These are phyloP conservation scores for Drosophila mimetica DNA, from an alignment of 2,888 invertebrate species.

Conservation along the genomic window DNA sequence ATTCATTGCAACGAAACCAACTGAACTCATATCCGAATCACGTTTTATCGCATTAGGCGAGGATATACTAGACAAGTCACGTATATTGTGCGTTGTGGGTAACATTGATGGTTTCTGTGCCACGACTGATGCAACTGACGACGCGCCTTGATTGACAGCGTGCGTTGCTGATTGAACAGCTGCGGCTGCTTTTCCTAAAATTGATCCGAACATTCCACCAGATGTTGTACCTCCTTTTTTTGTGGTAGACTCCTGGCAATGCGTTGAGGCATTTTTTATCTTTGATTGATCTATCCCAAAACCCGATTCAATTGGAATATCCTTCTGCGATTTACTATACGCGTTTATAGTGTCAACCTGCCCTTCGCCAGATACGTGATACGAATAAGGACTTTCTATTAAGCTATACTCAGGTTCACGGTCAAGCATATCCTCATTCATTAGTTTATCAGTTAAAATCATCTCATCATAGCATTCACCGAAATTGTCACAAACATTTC, in stretches of 20 bases:
- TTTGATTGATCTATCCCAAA: background rate
- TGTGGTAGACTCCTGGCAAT: background rate
- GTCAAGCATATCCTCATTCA: constrained; percentile 21
- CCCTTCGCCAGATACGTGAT: constrained; percentile 66
- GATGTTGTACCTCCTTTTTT: constrained; percentile 24
- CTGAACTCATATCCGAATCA: background rate
- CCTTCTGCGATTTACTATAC: constrained; percentile 20
- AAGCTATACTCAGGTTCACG: constrained; percentile 73
- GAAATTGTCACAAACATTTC: constrained; percentile 19
- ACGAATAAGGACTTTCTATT: constrained; percentile 67
- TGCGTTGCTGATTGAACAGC: constrained; percentile 82
- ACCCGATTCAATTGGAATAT: constrained; percentile 2
- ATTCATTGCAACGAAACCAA: constrained; percentile 7
- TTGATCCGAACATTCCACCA: constrained; percentile 81
- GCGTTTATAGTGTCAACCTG: constrained; percentile 15
- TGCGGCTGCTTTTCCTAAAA: constrained; percentile 82
- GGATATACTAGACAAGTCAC: background rate
- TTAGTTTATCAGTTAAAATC: constrained; percentile 23
- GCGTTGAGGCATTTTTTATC: background rate
- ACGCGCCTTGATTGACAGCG: constrained; percentile 80
- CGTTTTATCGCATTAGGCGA: constrained; percentile 16
- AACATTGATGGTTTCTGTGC: constrained; percentile 62
- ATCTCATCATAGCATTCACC: constrained; percentile 30
- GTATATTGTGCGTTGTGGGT: constrained; percentile 18
- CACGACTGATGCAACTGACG: constrained; percentile 74